Percentiles rank a stretch among this genome's conserved stretches.
These are phyloP conservation scores for Melitaea athalia DNA, from an alignment of 2,888 invertebrate species.

Conservation along the genomic window DNA sequence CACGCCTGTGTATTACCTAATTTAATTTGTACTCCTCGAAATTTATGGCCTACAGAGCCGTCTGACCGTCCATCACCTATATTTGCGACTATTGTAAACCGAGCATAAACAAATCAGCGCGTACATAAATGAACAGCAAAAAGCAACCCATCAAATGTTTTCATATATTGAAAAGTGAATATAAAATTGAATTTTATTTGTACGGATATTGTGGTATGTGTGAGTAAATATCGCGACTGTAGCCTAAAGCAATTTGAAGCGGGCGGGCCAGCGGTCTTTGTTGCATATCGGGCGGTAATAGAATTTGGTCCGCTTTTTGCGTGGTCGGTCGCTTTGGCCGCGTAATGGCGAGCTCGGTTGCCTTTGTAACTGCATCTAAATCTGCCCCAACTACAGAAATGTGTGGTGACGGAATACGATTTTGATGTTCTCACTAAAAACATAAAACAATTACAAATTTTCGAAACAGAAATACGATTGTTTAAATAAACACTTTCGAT, in stretches of 20 bases:
- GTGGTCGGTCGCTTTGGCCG: slow-evolving; percentile 64
- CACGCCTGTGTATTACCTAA: slow-evolving; percentile 79
- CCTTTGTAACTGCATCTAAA: slow-evolving; percentile 79
- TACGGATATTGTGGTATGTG: slow-evolving; percentile 63
- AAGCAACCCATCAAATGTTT: slow-evolving; percentile 34
- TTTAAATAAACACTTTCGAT: not conserved
- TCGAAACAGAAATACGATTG: not conserved
- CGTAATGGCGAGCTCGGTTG: slow-evolving; percentile 75
- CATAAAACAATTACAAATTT: not conserved
- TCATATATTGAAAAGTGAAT: slow-evolving; percentile 45
- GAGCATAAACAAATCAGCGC: slow-evolving; percentile 25
- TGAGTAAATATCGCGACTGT: slow-evolving; percentile 75
- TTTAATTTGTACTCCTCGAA: slow-evolving; percentile 79
- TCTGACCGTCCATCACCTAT: slow-evolving; percentile 67
- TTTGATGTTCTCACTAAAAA: slow-evolving; percentile 13
- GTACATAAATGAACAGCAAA: slow-evolving; percentile 22
- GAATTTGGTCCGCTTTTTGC: slow-evolving; percentile 82
- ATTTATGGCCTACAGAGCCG: slow-evolving; percentile 75
- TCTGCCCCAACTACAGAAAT: slow-evolving; percentile 62
- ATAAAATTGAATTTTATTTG: slow-evolving; percentile 65
- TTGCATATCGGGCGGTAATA: slow-evolving; percentile 81
- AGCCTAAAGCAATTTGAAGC: slow-evolving; percentile 80
- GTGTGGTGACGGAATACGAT: slow-evolving; percentile 54
- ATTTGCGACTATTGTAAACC: slow-evolving; percentile 40
- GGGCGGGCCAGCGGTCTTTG: slow-evolving; percentile 76